Percentiles rank a stretch among this genome's conserved stretches.
phyloP scores from a whole-genome alignment of 2,113 vertebrate genomes.

The Nerophis lumbriciformis region DNA sequence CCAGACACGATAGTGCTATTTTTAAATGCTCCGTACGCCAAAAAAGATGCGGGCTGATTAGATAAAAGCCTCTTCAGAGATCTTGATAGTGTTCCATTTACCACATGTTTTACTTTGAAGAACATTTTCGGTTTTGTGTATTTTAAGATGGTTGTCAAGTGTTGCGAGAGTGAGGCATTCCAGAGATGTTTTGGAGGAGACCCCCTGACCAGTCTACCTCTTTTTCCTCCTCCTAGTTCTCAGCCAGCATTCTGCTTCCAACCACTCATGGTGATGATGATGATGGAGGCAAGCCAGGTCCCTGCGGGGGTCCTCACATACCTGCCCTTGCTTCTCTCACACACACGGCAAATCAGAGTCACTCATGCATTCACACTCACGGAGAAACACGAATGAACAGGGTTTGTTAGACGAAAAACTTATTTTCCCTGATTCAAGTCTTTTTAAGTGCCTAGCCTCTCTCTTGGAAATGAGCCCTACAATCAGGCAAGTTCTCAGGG shows the following conservation, averaged over 20 bases:
- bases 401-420: slow-evolving; percentile 4
- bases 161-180: slow-evolving; percentile 9
- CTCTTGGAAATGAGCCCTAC: background rate
- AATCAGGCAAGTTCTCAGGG: slow-evolving; percentile 30
- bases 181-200: no score
- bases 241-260: no score
- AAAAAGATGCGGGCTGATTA: background rate
- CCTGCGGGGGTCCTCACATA: slow-evolving; percentile 13
- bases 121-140: slow-evolving; percentile 38
- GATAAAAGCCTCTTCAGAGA: slow-evolving; percentile 35
- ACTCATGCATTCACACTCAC: background rate
- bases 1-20: slow-evolving; percentile 48
- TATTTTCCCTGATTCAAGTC: slow-evolving; percentile 30
- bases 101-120: background rate
- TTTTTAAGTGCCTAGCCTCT: background rate
- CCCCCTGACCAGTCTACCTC: no score
- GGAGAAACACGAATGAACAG: background rate
- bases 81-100: slow-evolving; percentile 7
- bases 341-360: background rate
- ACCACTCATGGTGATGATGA: background rate
- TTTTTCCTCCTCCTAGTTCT: no score
- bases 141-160: slow-evolving; percentile 34
- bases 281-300: slow-evolving; percentile 8
- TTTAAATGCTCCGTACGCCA: slow-evolving; percentile 41
- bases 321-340: slow-evolving; percentile 5